Evolutionary conservation across 2,888 invertebrate species (phyloP), one percentile per base, ranked within the genome.

Genomic region (Automeris io): DNA sequence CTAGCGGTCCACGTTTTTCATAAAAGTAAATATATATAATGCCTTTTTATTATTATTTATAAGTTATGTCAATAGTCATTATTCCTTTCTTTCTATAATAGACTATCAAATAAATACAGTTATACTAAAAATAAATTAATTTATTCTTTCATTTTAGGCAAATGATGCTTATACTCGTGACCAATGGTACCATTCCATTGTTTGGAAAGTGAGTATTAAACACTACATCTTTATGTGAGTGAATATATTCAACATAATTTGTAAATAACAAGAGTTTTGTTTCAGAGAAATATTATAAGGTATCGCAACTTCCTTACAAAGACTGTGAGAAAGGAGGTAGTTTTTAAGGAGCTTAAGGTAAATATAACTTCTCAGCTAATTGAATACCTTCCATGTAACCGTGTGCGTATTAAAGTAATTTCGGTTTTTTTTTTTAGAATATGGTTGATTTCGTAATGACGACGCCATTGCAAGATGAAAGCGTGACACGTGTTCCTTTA

Each of bases 171-270:
- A 94, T 63, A 89, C 92, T n/a, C 83, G 94, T 67, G 93, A 94
- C 85, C 94, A 94, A 72, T 94, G 93, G 93, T 90, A 91, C 49
- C 91, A 93, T 68, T 94, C 94, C 37, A 91, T 94, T 57, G 82
- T 91, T 44, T 94, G 94, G 94, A 90, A 90, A 89, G 93, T 93
- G 73, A 82, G 88, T 55, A 39, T 29, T 26, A 13, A 25, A 32
- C 40, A 33, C 33, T 18, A 5, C 16, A 21, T 18, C 2, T 11
- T 26, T 8, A 5, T 9, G 31, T n/a, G n/a, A 9, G 9, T 1
- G 5, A 16, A 34, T n/a, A 9, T 8, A 21, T 31, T 11, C n/a
- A 16, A 9, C 8, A n/a, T 5, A 11, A 7, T n/a, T 26, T n/a
- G 3, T 5, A 24, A 3, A 35, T n/a, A 18, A 29, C 16, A 3